Percentiles rank a stretch among this genome's conserved stretches.
phyloP scores from a whole-genome alignment of 2,797 vertebrate genomes.

The Microcaecilia unicolor region DNA sequence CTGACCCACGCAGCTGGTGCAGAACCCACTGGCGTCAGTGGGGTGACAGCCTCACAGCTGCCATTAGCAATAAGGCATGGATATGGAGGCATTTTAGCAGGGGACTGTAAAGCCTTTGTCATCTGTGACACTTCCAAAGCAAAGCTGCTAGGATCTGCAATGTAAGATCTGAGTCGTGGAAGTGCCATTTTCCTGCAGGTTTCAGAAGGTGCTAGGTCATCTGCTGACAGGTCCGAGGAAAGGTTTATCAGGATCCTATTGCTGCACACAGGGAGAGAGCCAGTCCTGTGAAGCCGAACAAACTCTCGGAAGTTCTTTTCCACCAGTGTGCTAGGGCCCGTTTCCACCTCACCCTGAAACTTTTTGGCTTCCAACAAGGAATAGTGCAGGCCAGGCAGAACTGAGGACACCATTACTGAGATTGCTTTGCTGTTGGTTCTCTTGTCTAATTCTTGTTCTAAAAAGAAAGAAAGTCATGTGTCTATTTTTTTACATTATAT shows the following conservation, averaged over 20 bases:
- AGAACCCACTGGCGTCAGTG: slow-evolving; percentile 4
- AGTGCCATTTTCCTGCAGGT: slow-evolving; percentile 39
- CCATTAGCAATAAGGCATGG: background rate
- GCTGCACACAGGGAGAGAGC: background rate
- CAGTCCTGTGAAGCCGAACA: slow-evolving; percentile 13
- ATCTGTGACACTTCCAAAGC: slow-evolving; percentile 55
- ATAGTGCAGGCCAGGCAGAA: slow-evolving; percentile 67
- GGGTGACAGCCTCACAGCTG: background rate
- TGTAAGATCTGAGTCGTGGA: slow-evolving; percentile 57
- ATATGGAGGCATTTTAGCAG: slow-evolving; percentile 23
- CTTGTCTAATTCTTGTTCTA: slow-evolving; percentile 7
- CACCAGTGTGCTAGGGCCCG: slow-evolving; percentile 36
- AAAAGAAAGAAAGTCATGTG: slow-evolving; percentile 3
- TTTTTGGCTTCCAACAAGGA: slow-evolving; percentile 61
- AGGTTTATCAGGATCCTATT: background rate
- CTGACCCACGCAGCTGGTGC: background rate
- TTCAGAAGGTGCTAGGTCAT: slow-evolving; percentile 24
- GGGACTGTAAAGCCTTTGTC: slow-evolving; percentile 46
- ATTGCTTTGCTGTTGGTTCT: slow-evolving; percentile 3
- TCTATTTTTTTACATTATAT: too few relatives aligned
- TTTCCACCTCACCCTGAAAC: slow-evolving; percentile 18
- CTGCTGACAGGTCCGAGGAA: slow-evolving; percentile 35
- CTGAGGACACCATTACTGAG: slow-evolving; percentile 47
- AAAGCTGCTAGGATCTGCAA: slow-evolving; percentile 63
- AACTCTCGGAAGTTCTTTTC: slow-evolving; percentile 60